Evolutionary conservation across 64 coral and sea anemone genomes (phyloP), one percentile per base, ranked within the genome.

Genomic region (Catalaphyllia jardinei): DNA sequence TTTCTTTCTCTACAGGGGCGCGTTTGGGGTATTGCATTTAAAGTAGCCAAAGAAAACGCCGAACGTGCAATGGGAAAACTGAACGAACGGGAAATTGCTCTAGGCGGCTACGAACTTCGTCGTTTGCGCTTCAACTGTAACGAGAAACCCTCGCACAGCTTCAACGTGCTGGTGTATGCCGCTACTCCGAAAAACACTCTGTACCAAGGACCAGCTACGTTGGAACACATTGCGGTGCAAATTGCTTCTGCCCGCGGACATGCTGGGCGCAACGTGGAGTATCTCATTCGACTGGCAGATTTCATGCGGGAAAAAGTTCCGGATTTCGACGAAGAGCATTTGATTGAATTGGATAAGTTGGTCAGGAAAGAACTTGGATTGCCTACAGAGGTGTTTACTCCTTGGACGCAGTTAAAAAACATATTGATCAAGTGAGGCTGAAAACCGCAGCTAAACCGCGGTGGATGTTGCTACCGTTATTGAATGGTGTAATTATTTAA

Each of bases 301-400:
- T 97, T 97, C 59, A 97, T 97, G 95, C 79, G 91, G 30, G 88
- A 93, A 60, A 89, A 97, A 88, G 95, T 91, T 4, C 95, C 95
- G 0, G 69, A 94, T 29, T 84, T 87, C 22, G 79, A 91, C 33
- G 94, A 96, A 0, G 83, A 93, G 29, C 95, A 97, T 71, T 86
- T 97, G 60, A 93, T 97, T 81, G 62, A 86, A 50, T 73, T 97
- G 71, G 95, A 97, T 72, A 91, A 81, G 20, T 74, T 93, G 73
- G 91, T 88, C 3, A 77, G 92, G 27, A 93, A 97, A 84, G 31
- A 72, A 35, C 73, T 97, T 30, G 95, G 95, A 11, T 75, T 97
- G 3, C 64, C 87, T 8, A 51, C 87, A 18, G 92, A 90, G 8
- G 52, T 62, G 24, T 83, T 24, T 2, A 59, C 52, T 17, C 71